Base-by-base conservation (phyloP, 2,797 vertebrate genomes). In the Onychomys arenicola region DNA sequence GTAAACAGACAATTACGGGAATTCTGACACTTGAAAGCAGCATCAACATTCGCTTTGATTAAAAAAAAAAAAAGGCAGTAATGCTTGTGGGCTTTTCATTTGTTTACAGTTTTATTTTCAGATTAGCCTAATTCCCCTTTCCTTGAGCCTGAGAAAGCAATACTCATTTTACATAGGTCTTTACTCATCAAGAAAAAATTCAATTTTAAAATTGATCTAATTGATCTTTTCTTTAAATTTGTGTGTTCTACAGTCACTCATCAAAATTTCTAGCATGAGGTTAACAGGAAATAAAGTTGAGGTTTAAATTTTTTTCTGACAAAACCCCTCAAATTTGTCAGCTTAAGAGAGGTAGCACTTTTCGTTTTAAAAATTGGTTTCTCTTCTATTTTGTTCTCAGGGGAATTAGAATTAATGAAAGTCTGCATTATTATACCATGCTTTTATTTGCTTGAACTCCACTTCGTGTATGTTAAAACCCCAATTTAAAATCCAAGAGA, bases 371-470 rank as follows among this genome's bases (percentile, higher is more conserved):
- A 98, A 95, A 85, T 76, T 97, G 97, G 81, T 92, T 87, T 97
- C 43, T 98, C 92, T 90, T 92, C 85, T 96, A 86, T 98, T 98
- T 98, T 98, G 94, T 84, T 69, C 98, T 96, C 95, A 92, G 95
- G 93, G 96, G 96, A 96, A 98, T 97, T 97, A 80, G 59, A 93
- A 98, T 98, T 98, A 98, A 98, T 98, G 97, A 98, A 98, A 98
- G 98, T 98, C 89, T 98, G 75, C 94, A 96, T 98, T 98, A 97
- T 90, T 98, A 95, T 98, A 94, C 93, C 90, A 97, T 67, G 10
- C 95, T 97, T 98, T 84, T 92, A 97, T 98, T 98, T 98, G 89
- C 93, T 97, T 98, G 84, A 98, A 98, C 98, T 98, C 88, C 65
- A 83, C 49, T 94, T 83, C 6, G 2, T 88, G 43, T 95, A 29